Evolutionary conservation across 2,797 vertebrate species (phyloP), one percentile per base, ranked within the genome.

Genomic region (Varecia variegata): DNA sequence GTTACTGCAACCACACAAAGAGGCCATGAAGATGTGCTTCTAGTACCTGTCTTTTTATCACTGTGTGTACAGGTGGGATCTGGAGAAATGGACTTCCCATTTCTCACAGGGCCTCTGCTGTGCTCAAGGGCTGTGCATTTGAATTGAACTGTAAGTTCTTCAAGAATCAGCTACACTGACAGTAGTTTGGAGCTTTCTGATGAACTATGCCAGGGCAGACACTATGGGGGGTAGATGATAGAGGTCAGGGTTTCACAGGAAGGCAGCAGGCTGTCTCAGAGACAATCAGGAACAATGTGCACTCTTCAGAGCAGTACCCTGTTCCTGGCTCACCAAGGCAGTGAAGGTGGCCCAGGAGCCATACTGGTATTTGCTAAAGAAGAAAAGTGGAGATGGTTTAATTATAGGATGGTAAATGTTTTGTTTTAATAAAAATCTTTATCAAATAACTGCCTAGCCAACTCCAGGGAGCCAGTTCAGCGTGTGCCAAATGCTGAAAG

Each of bases 361-460:
- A 68, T 56, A 54, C 83, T 96, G 79, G 18, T 71, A 96, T 87
- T 45, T 90, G 52, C 23, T 47, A 80, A 82, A 56, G 10, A 90
- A 32, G 8, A 62, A 89, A 96, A n/a, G 45, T 96, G 91, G 30
- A 73, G 35, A 54, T 90, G 76, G 5, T 13, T 97, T 94, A 56
- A 84, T 79, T 56, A 93, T 68, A 93, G 98, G 47, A 82, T 80
- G 38, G 84, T 93, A 77, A 12, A 13, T 70, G 35, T 70, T 70
- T 70, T 67, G 62, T 35, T 96, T 97, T 25, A 86, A 79, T 0
- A 0, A 77, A 12, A 13, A 62, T 58, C 30, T 97, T 93, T 94
- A 95, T 93, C 93, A 95, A 90, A 85, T 62, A 23, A 80, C 83
- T 91, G 47, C 90, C 76, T 94, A 86, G n/a, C 60, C 81, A 25